Evolutionary conservation across 1,140 invertebrate species (phyloP).

Genomic region (Cyrtorhinus lividipennis): DNA sequence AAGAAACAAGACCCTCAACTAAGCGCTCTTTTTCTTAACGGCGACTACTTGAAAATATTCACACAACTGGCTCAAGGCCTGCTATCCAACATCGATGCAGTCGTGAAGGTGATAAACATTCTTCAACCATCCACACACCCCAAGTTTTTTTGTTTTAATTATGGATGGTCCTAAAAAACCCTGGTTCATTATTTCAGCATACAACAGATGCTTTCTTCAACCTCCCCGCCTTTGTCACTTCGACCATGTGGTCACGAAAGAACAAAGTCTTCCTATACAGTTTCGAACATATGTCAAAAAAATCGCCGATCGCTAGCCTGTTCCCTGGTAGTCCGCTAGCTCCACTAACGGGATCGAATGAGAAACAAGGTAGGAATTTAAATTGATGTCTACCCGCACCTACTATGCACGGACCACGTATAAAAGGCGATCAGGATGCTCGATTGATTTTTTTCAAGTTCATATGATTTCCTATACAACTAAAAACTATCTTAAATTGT

Average conservation of each 20-base stretch:
- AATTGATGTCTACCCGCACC: no score
- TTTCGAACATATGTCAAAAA: slow-evolving; percentile 48
- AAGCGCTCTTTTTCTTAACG: slow-evolving; percentile 23
- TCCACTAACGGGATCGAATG: neutral
- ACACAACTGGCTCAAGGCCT: slow-evolving; percentile 10
- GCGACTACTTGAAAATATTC: slow-evolving; percentile 24
- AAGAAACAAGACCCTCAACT: slow-evolving; percentile 21
- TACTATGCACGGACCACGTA: no score
- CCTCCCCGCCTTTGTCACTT: slow-evolving; percentile 51
- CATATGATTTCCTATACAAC: no score
- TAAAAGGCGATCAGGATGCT: no score
- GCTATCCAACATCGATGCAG: slow-evolving; percentile 21
- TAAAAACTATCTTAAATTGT: no score
- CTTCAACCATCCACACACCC: no score
- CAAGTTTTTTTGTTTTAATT: no score
- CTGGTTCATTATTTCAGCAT: slow-evolving; percentile 30
- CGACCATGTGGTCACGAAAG: slow-evolving; percentile 42
- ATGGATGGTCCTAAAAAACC: no score
- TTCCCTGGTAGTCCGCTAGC: slow-evolving; percentile 42
- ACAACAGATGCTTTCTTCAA: slow-evolving; percentile 53
- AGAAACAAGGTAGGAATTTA: neutral
- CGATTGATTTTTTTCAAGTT: no score
- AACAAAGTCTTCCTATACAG: slow-evolving; percentile 50
- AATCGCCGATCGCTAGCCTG: slow-evolving; percentile 41
- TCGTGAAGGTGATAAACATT: slow-evolving; percentile 21